phyloP scores from a whole-genome alignment of 2,888 invertebrate genomes.

The Timandra comae region DNA sequence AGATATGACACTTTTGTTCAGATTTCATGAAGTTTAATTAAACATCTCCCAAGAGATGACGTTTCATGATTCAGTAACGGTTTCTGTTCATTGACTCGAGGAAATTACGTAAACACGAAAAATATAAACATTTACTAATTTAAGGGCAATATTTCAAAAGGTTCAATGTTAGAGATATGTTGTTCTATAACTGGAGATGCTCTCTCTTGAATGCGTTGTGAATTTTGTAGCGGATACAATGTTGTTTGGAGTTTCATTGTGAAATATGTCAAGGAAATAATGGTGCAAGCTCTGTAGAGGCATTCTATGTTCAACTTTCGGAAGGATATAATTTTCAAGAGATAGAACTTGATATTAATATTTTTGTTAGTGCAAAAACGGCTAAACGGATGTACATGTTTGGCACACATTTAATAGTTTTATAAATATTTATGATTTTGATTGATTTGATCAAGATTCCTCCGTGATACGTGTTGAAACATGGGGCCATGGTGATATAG shows the following conservation, averaged over 20 bases:
- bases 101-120: slow-evolving; percentile 40
- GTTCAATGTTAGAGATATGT: slow-evolving; percentile 1
- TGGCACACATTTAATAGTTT: too few species aligned
- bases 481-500: too few species aligned
- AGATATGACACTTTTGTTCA: slow-evolving; percentile 51
- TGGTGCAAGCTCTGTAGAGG: slow-evolving; percentile 37
- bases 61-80: slow-evolving; percentile 31
- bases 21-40: slow-evolving; percentile 57
- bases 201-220: slow-evolving; percentile 32
- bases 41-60: slow-evolving; percentile 40
- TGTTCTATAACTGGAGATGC: slow-evolving; percentile 12
- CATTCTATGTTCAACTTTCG: slow-evolving; percentile 25
- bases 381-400: too few species aligned
- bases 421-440: too few species aligned
- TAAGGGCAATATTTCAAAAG: slow-evolving; percentile 1
- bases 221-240: slow-evolving; percentile 41
- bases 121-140: slow-evolving; percentile 3
- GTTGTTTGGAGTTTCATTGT: slow-evolving; percentile 40
- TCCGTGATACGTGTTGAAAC: too few species aligned
- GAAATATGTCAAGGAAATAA: slow-evolving; percentile 66
- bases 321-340: too few species aligned
- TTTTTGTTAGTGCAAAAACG: too few species aligned
- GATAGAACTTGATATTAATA: too few species aligned
- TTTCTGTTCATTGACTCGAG: slow-evolving; percentile 49
- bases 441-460: too few species aligned